Evolutionary conservation across 2,797 vertebrate species (phyloP).

Genomic region (Scarus forsteni): DNA sequence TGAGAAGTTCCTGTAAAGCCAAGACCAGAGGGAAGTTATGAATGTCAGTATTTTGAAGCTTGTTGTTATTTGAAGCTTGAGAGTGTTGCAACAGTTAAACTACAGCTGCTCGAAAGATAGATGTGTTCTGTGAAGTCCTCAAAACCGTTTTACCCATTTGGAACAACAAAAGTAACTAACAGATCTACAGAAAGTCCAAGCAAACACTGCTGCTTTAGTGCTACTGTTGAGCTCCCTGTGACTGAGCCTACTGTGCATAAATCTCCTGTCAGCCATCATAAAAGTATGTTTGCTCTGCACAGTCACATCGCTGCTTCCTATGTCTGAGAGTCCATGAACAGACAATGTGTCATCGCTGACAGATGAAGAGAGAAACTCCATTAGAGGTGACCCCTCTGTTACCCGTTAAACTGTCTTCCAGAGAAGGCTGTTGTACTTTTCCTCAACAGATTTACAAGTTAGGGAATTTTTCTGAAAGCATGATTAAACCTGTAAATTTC

Average conservation of each 20-base stretch:
- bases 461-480: not conserved
- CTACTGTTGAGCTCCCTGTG: not conserved
- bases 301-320: not conserved
- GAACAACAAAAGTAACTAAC: not conserved
- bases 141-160: not conserved
- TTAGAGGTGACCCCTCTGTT: not conserved
- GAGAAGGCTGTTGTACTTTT: conserved; percentile 23
- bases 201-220: not conserved
- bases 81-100: not conserved
- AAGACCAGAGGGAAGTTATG: not conserved
- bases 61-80: not conserved
- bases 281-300: conserved; percentile 17
- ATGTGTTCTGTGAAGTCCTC: not conserved
- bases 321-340: conserved; percentile 19
- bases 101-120: not conserved
- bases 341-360: conserved; percentile 47
- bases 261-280: conserved; percentile 10
- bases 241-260: conserved; percentile 1
- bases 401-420: not conserved
- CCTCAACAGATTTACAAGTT: conserved; percentile 13
- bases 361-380: not conserved
- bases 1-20: not conserved
- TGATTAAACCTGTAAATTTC: conserved; percentile 1
- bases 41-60: not conserved
- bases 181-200: not conserved